Base-by-base conservation (phyloP, 2,888 invertebrate species). In the Priocnemis perturbator region DNA sequence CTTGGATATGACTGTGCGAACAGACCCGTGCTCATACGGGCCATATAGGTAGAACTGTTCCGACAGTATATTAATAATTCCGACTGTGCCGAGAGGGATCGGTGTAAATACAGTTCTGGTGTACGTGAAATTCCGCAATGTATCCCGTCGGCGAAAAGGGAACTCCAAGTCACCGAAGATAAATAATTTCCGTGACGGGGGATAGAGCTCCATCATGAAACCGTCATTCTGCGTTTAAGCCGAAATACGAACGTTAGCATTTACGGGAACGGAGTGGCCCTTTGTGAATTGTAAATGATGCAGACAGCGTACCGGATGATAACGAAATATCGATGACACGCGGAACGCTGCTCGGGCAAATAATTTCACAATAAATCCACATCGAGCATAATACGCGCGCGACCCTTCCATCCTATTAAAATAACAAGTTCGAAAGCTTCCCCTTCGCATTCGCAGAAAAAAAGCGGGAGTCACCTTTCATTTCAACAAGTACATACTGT, bases 1-100 rank as follows among this genome's bases (percentile, higher is more conserved):
- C 65, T 63, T 48, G 26, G 23, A 45, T 37, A 37, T 60, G 60
- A 50, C 15, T 64, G 14, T 37, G 23, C 50, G 53, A 68, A 62
- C 62, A 50, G 44, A 21, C 15, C 44, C 45, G 20, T n/a, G 48
- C 37, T 56, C 37, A 21, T 26, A 26, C 47, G 23, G 61, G 26
- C 58, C 61, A 61, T 50, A 45, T 61, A 61, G 37, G 60, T 52
- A 60, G 15, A 11, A 14, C 37, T 17, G 20, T 17, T 23, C 62
- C 57, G 65, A 64, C 23, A 60, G 45, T 62, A 67, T 67, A 75
- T 81, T 78, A 79, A 60, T 52, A 60, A 81, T 82, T 82, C 81
- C 67, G 70, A 77, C 68, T 77, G 76, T 76, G 67, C 59, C 48
- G 44, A 64, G 52, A 21, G 30, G 56, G 66, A 66, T 64, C 57